These are phyloP conservation scores for Arctocebus calabarensis DNA, from an alignment of 2,797 vertebrate species.

Conservation along the genomic window DNA sequence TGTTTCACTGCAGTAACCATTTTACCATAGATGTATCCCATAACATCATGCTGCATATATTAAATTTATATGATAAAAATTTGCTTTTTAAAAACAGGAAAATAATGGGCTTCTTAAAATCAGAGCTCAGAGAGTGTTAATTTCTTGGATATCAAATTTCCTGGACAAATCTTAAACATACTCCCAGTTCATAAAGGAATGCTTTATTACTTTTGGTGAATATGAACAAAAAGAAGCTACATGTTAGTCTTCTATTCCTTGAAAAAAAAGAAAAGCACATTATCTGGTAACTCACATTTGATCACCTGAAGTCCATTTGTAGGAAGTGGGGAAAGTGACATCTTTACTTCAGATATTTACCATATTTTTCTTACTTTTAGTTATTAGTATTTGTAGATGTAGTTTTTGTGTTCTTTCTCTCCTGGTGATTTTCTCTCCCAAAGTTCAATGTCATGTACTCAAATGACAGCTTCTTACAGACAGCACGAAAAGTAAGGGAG, in stretches of 20 bases:
- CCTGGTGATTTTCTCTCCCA: neutral
- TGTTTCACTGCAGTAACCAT: neutral
- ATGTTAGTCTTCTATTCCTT: neutral
- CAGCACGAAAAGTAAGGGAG: neutral
- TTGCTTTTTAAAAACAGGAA: neutral
- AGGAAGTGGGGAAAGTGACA: neutral
- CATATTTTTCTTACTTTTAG: neutral
- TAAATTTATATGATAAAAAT: neutral
- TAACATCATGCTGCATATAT: neutral
- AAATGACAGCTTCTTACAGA: neutral
- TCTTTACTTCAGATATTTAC: neutral
- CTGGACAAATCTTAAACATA: neutral
- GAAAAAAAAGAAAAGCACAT: neutral
- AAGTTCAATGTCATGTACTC: neutral
- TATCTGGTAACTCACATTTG: neutral
- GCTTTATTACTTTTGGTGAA: neutral
- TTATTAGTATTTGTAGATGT: neutral
- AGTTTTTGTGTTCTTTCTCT: neutral
- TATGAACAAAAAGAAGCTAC: neutral
- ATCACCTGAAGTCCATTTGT: neutral
- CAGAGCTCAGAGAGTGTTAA: too few relatives aligned
- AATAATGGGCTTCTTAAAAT: neutral
- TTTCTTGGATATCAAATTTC: neutral
- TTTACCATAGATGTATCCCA: neutral
- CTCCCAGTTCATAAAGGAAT: neutral